A percentile compares a stretch with the other conserved stretches of the same genome.
These are phyloP conservation scores for Zygaena filipendulae DNA, from an alignment of 2,888 invertebrate genomes.

Conservation along the genomic window DNA sequence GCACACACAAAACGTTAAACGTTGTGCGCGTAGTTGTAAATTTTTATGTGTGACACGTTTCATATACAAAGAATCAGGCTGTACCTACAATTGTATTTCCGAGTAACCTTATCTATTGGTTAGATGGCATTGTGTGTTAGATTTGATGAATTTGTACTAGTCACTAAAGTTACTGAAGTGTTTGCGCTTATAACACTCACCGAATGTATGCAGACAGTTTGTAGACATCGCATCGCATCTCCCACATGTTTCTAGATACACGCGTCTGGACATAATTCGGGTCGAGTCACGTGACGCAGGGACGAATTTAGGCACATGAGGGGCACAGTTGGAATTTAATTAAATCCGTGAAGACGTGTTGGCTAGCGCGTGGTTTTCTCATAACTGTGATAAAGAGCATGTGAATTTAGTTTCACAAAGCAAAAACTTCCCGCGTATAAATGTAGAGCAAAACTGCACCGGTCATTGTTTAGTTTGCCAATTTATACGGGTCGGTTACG, in stretches of 20 bases:
- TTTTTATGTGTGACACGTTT: conserved; percentile 45
- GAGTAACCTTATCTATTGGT: conserved; percentile 44
- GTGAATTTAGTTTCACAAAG: conserved; percentile 46
- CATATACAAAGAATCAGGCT: conserved; percentile 40
- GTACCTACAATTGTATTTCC: too few relatives aligned
- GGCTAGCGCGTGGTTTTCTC: conserved; percentile 56
- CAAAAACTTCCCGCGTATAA: conserved; percentile 58
- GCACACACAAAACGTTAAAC: conserved; percentile 28
- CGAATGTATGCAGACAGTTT: conserved; percentile 22
- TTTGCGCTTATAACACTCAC: conserved; percentile 35
- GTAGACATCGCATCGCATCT: conserved; percentile 21
- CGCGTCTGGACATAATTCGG: conserved; percentile 39
- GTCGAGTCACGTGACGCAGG: conserved; percentile 30
- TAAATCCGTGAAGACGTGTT: conserved; percentile 58
- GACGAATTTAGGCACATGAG: conserved; percentile 45
- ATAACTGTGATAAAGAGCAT: conserved; percentile 63
- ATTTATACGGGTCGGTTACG: conserved; percentile 69
- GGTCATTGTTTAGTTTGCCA: conserved; percentile 66
- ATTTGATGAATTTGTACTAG: conserved; percentile 12
- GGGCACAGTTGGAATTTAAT: conserved; percentile 49
- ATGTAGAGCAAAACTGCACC: conserved; percentile 62
- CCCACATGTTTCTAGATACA: conserved; percentile 35
- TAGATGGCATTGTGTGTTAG: conserved; percentile 51
- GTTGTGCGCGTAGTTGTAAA: conserved; percentile 44
- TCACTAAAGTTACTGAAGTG: too few relatives aligned